These are phyloP conservation scores for Lepidochrysops patricia DNA, from an alignment of 2,888 invertebrate genomes.

Conservation along the genomic window DNA sequence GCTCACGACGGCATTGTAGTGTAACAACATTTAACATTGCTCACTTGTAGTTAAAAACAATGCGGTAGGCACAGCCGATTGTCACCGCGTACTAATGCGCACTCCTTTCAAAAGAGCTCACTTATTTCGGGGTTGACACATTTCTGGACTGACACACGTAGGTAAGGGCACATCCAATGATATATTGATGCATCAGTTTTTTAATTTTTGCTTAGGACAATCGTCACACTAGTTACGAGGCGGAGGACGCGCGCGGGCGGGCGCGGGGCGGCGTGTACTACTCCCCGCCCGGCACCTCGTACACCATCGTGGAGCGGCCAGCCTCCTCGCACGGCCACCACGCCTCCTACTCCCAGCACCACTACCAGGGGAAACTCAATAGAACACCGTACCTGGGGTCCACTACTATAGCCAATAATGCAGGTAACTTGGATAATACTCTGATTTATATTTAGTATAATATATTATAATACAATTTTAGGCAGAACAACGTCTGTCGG, in stretches of 20 bases:
- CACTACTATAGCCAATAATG: slow-evolving; percentile 73
- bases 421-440: slow-evolving; percentile 35
- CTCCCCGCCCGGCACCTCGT: slow-evolving; percentile 91
- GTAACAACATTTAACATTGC: no score
- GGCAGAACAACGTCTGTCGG: no score
- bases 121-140: no score
- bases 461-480: neutral
- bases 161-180: no score
- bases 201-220: slow-evolving; percentile 53
- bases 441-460: no score
- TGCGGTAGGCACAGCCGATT: no score
- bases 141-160: no score
- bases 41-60: no score
- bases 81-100: no score
- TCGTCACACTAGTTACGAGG: slow-evolving; percentile 67
- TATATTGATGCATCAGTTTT: no score
- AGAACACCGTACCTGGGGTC: slow-evolving; percentile 82
- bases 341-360: slow-evolving; percentile 74
- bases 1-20: no score
- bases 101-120: no score
- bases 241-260: slow-evolving; percentile 65
- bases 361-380: slow-evolving; percentile 64
- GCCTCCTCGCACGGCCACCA: slow-evolving; percentile 82
- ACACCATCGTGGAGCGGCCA: slow-evolving; percentile 89
- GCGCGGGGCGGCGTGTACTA: slow-evolving; percentile 84